Conservation (phyloP, 2,113 vertebrate species). For the Macquaria ambigua region DNA sequence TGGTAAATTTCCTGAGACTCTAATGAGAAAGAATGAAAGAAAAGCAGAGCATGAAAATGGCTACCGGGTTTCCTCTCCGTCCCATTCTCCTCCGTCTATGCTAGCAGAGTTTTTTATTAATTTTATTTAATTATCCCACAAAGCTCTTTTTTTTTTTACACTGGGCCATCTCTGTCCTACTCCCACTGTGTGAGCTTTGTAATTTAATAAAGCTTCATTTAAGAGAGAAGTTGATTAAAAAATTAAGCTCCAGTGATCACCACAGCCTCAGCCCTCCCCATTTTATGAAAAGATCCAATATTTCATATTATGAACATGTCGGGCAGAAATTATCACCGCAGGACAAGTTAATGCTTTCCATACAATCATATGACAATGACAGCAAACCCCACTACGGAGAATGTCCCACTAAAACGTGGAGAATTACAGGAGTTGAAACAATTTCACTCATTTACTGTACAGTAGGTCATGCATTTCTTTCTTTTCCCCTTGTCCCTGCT, state of each 20-base stretch:
- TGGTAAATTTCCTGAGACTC: conserved; percentile 77
- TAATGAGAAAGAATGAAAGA: conserved; percentile 78
- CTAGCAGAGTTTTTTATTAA: conserved; percentile 78
- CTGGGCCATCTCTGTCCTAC: conserved; percentile 70
- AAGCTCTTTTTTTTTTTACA: conserved; percentile 79
- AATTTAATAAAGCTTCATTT: conserved; percentile 90
- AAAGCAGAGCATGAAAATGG: conserved; percentile 76
- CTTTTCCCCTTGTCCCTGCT: conserved; percentile 42
- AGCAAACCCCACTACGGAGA: conserved; percentile 53
- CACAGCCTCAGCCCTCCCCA: conserved; percentile 74
- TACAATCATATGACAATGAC: conserved; percentile 71
- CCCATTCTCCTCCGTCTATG: conserved; percentile 70
- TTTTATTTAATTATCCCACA: conserved; percentile 88
- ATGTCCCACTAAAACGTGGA: conserved; percentile 58
- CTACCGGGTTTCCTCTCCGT: conserved; percentile 70
- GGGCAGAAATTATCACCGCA: conserved; percentile 86
- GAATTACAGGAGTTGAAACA: conserved; percentile 62
- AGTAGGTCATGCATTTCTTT: conserved; percentile 52
- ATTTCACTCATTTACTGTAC: conserved; percentile 48
- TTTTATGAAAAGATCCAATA: conserved; percentile 83
- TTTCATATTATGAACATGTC: conserved; percentile 85
- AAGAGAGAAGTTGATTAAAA: conserved; percentile 88
- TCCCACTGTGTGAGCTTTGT: conserved; percentile 86
- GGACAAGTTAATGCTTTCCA: conserved; percentile 85
- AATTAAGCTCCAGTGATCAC: conserved; percentile 87